A percentile compares a stretch with the other conserved stretches of the same genome.
phyloP scores from a whole-genome alignment of 2,797 vertebrate species.

The Neoniphon sammara region DNA sequence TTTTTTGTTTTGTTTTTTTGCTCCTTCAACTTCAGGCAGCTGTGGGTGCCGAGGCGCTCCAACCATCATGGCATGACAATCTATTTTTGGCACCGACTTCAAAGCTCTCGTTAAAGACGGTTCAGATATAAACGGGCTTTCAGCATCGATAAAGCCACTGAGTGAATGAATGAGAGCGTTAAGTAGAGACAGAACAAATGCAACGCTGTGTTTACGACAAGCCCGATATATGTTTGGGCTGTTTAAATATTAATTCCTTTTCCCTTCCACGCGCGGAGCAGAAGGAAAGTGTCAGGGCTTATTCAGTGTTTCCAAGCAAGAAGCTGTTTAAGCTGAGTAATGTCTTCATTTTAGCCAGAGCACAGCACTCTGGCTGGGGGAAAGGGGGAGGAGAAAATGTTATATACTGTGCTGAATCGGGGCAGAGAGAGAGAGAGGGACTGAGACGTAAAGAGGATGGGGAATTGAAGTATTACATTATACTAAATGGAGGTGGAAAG shows the following conservation, averaged over 20 bases:
- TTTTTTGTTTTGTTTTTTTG: not conserved
- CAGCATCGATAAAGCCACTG: not conserved
- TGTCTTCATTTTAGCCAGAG: constrained; percentile 45
- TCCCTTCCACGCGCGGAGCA: constrained; percentile 2
- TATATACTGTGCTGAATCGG: constrained; percentile 17
- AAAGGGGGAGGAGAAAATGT: constrained; percentile 10
- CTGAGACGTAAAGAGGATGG: not conserved
- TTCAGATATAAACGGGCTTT: constrained; percentile 7
- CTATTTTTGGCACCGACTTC: constrained; percentile 46
- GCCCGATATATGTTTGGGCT: not conserved
- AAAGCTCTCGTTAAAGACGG: constrained; percentile 39
- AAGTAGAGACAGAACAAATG: constrained; percentile 10
- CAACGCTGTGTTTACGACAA: constrained; percentile 35
- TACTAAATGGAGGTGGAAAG: not conserved
- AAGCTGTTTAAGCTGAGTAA: constrained; percentile 43
- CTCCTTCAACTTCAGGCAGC: constrained; percentile 16
- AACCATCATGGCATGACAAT: not conserved
- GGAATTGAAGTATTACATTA: not conserved
- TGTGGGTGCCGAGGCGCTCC: not conserved
- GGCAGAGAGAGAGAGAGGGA: not conserved
- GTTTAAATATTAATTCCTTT: constrained; percentile 53
- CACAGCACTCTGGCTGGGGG: constrained; percentile 30
- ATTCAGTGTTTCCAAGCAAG: constrained; percentile 22
- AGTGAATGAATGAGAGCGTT: not conserved
- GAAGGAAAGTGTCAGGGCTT: constrained; percentile 33